Evolutionary conservation across 2,888 invertebrate species (phyloP).

Genomic region (Sarcophaga rosellei): DNA sequence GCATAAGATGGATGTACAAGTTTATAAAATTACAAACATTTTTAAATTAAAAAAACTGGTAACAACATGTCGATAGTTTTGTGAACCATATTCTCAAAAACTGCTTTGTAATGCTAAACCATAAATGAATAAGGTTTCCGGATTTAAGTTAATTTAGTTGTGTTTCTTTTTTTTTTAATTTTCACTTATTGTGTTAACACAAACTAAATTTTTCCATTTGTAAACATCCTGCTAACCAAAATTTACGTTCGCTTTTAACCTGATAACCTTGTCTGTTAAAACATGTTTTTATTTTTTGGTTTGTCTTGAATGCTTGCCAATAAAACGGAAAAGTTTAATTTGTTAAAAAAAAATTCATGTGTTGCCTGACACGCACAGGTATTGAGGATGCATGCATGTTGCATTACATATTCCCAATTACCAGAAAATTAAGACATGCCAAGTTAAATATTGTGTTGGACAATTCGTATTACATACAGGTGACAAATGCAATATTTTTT

Average conservation of each 20-base stretch:
- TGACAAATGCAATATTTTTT: background rate
- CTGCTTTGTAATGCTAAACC: constrained; percentile 1
- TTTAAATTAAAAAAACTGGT: too few relatives aligned
- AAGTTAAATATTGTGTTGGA: constrained; percentile 22
- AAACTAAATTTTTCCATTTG: too few relatives aligned
- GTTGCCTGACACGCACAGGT: background rate
- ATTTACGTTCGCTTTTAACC: background rate
- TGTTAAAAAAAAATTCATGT: background rate
- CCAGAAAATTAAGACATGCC: constrained; percentile 6
- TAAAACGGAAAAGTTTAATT: constrained; percentile 21
- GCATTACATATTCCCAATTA: constrained; percentile 19
- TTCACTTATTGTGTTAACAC: too few relatives aligned
- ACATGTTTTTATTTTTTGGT: background rate
- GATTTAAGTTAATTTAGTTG: background rate
- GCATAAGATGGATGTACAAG: too few relatives aligned
- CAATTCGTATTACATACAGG: background rate
- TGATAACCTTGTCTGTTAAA: too few relatives aligned
- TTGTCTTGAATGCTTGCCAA: background rate
- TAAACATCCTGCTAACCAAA: background rate
- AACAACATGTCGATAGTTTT: background rate
- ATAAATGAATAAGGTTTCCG: constrained; percentile 35
- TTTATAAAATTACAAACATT: too few relatives aligned
- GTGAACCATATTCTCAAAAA: background rate
- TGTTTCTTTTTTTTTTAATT: background rate
- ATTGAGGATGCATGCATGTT: background rate